These are phyloP conservation scores for Rhombomys opimus DNA, from an alignment of 2,113 vertebrate species.

Conservation along the genomic window DNA sequence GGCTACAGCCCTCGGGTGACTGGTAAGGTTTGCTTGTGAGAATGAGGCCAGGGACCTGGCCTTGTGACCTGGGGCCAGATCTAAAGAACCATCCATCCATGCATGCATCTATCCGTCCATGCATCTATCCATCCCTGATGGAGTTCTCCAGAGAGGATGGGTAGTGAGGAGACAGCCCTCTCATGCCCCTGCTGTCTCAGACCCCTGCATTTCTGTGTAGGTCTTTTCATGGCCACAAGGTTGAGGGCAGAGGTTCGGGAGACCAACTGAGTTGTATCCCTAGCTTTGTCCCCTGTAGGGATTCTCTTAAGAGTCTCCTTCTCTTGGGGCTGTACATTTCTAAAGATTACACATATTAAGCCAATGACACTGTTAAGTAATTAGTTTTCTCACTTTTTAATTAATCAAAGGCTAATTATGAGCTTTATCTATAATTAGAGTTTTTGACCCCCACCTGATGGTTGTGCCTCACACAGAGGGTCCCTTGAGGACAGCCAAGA, in stretches of 20 bases:
- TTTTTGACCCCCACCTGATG: background rate
- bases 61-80: background rate
- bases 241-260: background rate
- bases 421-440: background rate
- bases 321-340: fast-evolving
- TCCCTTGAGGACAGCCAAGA: fast-evolving
- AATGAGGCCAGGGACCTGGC: background rate
- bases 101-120: background rate
- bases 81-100: background rate
- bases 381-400: constrained; percentile 54
- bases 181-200: fast-evolving
- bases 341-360: background rate
- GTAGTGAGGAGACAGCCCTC: background rate
- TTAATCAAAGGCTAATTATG: constrained; percentile 54
- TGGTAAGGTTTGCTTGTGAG: background rate
- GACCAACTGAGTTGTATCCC: fast-evolving
- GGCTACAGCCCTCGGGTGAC: fast-evolving
- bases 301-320: background rate
- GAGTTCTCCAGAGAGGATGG: background rate
- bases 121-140: fast-evolving
- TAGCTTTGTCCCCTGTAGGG: background rate
- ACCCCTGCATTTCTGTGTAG: fast-evolving
- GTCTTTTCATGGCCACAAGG: background rate
- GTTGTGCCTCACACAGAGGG: fast-evolving
- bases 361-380: background rate